These are phyloP conservation scores for Heliconius hermathena DNA, from an alignment of 1,140 invertebrate species.

Conservation along the genomic window DNA sequence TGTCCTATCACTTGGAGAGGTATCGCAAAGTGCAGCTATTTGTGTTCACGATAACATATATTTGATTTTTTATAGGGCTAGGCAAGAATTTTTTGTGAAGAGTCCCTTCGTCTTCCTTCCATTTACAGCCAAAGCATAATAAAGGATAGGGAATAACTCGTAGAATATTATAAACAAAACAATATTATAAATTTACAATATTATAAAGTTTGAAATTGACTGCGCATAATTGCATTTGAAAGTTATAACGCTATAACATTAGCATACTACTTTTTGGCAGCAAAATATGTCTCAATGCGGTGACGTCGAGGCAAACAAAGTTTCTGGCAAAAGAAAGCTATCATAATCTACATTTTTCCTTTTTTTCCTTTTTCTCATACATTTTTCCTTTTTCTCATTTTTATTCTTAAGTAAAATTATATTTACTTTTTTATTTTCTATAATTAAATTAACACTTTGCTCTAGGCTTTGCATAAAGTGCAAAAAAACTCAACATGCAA, in stretches of 20 bases:
- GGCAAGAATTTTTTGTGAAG: neutral
- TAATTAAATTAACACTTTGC: too few species aligned
- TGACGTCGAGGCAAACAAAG: neutral
- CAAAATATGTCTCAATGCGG: neutral
- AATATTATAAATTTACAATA: too few species aligned
- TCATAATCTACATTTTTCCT: neutral
- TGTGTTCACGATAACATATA: neutral
- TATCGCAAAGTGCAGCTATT: neutral
- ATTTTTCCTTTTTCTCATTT: neutral
- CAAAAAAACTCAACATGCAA: neutral
- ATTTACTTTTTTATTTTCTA: neutral
- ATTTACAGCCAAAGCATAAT: too few species aligned
- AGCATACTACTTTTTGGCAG: constrained; percentile 1
- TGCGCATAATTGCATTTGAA: neutral
- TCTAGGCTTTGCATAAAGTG: too few species aligned
- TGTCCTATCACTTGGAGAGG: too few species aligned
- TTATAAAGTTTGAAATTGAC: neutral
- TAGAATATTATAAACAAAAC: too few species aligned
- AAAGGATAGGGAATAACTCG: too few species aligned
- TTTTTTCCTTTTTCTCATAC: neutral
- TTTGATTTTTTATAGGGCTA: neutral
- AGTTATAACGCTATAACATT: neutral
- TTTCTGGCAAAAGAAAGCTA: neutral
- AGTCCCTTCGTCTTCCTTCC: neutral
- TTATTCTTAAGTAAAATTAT: neutral